phyloP scores from a whole-genome alignment of 2,113 vertebrate genomes.

The Lophura nycthemera region DNA sequence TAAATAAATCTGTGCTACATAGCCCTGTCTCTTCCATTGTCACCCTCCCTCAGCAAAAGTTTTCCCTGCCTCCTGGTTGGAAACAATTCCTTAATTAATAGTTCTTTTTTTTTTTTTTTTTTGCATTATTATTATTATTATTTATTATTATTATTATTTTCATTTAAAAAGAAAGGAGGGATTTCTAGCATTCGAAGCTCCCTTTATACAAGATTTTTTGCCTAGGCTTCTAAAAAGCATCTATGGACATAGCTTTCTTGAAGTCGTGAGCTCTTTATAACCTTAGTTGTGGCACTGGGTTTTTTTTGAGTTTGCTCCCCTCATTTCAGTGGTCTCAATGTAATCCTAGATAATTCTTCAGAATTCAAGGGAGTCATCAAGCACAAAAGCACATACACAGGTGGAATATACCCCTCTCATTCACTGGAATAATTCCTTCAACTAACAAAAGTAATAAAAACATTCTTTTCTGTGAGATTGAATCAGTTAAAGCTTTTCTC shows the following conservation, averaged over 20 bases:
- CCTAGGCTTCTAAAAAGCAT: background rate
- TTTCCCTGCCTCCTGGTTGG: background rate
- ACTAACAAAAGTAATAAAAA: background rate
- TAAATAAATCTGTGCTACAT: background rate
- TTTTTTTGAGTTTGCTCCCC: background rate
- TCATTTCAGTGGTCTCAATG: background rate
- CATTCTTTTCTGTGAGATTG: background rate
- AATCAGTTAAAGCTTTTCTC: background rate
- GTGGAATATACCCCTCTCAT: background rate
- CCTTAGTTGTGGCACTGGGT: background rate
- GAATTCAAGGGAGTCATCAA: background rate
- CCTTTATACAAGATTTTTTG: background rate
- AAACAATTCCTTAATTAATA: background rate
- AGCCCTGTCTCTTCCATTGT: background rate
- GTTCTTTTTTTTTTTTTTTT: too few relatives aligned
- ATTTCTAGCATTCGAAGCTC: background rate
- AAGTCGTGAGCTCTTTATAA: background rate
- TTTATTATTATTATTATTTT: too few relatives aligned
- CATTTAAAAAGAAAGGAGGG: background rate
- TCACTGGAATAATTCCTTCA: background rate
- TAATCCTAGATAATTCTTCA: background rate
- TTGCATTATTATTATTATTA: too few relatives aligned
- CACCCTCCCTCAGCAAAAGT: background rate
- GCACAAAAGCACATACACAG: background rate
- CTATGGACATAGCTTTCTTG: background rate